phyloP scores from a whole-genome alignment of 92 coral and sea anemone genomes.

The Galaxea fascicularis region DNA sequence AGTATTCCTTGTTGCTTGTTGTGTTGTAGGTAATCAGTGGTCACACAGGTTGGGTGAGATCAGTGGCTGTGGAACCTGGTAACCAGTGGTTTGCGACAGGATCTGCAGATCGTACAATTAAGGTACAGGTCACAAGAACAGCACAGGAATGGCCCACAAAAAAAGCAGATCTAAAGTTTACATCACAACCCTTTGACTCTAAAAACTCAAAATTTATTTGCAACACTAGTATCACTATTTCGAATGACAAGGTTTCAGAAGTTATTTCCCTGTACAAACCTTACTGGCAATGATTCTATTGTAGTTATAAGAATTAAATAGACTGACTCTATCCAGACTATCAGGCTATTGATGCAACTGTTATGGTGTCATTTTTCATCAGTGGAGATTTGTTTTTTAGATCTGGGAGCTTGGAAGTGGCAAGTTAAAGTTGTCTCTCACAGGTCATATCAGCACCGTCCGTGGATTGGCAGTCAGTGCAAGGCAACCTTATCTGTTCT shows the following conservation, averaged over 20 bases:
- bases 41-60: conserved; percentile 99
- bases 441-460: conserved; percentile 99
- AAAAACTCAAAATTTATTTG: no score
- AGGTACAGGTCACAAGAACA: conserved; percentile 58
- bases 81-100: conserved; percentile 99
- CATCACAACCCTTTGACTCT: no score
- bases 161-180: no score
- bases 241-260: no score
- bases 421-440: conserved; percentile 90
- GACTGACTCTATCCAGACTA: no score
- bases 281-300: no score
- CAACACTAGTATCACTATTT: no score
- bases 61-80: conserved; percentile 98
- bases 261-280: no score
- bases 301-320: no score
- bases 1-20: background rate
- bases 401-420: conserved; percentile 99
- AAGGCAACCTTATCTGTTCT: conserved; percentile 96
- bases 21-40: conserved; percentile 93
- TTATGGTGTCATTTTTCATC: no score
- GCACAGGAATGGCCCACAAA: background rate
- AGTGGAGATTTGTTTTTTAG: no score
- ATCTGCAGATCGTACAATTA: conserved; percentile 97
- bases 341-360: no score
- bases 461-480: conserved; percentile 96